A percentile compares a stretch with the other conserved stretches of the same genome.
These are phyloP conservation scores for Brachycybe producta DNA, from an alignment of 2,888 invertebrate genomes.

Conservation along the genomic window DNA sequence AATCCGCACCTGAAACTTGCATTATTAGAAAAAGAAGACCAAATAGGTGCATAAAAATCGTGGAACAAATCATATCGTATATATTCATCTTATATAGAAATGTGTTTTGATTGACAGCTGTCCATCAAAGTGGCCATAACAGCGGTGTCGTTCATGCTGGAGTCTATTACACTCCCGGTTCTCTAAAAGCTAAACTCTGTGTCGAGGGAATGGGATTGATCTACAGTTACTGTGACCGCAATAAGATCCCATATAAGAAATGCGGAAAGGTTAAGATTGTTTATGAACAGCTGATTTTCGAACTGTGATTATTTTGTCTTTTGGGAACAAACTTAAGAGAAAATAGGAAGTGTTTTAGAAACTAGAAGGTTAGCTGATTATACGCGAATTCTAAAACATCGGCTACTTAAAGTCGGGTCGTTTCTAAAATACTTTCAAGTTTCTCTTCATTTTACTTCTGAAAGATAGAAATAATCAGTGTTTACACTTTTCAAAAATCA, in stretches of 20 bases:
- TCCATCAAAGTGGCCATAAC: constrained; percentile 92
- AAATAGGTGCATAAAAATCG: constrained; percentile 40
- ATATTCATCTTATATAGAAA: neutral
- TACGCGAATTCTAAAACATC: too few relatives aligned
- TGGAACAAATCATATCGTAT: neutral
- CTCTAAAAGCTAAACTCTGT: constrained; percentile 87
- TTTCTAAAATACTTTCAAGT: too few relatives aligned
- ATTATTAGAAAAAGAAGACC: constrained; percentile 78
- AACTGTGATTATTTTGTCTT: too few relatives aligned
- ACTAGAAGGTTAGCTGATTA: too few relatives aligned
- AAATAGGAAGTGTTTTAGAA: neutral
- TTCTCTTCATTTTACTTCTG: too few relatives aligned
- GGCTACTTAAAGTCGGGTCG: too few relatives aligned
- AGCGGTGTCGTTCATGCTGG: constrained; percentile 98
- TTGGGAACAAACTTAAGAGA: too few relatives aligned
- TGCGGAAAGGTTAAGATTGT: constrained; percentile 56
- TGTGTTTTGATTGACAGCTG: constrained; percentile 39
- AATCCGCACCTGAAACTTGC: constrained; percentile 70
- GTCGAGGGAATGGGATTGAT: constrained; percentile 58
- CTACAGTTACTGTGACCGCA: constrained; percentile 72
- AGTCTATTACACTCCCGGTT: constrained; percentile 47
- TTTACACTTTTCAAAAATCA: too few relatives aligned
- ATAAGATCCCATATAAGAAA: constrained; percentile 80
- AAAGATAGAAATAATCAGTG: too few relatives aligned
- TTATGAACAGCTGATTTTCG: too few relatives aligned